A percentile compares a stretch with the other conserved stretches of the same genome.
Evolutionary conservation across 2,797 vertebrate species (phyloP).

Genomic region (Urocyon cinereoargenteus): DNA sequence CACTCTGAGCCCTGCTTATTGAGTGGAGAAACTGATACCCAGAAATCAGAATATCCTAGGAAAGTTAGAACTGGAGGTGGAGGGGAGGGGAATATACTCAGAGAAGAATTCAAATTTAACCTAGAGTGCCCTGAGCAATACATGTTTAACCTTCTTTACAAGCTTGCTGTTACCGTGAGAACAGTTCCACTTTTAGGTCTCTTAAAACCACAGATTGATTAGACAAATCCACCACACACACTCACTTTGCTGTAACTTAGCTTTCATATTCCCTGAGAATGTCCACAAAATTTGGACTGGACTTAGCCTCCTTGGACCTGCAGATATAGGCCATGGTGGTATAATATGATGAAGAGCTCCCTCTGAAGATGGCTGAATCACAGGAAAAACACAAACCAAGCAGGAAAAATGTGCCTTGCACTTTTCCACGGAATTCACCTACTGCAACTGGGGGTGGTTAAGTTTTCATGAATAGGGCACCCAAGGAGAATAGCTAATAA

Average conservation of each 20-base stretch:
- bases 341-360: constrained; percentile 74
- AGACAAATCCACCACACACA: background rate
- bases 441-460: constrained; percentile 71
- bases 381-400: constrained; percentile 82
- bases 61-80: background rate
- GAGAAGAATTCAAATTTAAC: constrained; percentile 50
- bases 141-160: background rate
- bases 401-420: constrained; percentile 81
- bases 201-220: background rate
- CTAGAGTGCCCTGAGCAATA: background rate
- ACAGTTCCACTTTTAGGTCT: constrained; percentile 11
- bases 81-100: background rate
- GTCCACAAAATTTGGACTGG: background rate
- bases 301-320: background rate
- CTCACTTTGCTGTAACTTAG: background rate
- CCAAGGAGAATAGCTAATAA: constrained; percentile 82
- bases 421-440: constrained; percentile 82
- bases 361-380: constrained; percentile 81
- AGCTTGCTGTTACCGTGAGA: background rate
- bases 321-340: constrained; percentile 12
- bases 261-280: background rate
- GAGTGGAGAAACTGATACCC: background rate
- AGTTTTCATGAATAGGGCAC: constrained; percentile 79
- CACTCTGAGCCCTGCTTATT: background rate
- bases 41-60: background rate